These are phyloP conservation scores for Xylota segnis DNA, from an alignment of 2,888 invertebrate genomes.

Conservation along the genomic window DNA sequence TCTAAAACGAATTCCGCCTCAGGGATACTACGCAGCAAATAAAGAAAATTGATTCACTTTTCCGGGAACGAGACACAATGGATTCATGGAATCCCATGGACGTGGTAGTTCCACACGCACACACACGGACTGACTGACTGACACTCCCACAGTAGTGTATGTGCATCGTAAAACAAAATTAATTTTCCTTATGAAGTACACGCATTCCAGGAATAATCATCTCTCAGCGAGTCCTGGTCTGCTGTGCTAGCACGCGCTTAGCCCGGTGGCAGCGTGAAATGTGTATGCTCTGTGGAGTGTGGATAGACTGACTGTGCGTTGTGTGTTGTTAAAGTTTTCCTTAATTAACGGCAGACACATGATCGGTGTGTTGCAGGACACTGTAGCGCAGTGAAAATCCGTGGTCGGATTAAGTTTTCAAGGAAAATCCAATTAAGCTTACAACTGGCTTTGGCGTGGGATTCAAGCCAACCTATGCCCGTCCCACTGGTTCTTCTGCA, in stretches of 20 bases:
- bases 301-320: background rate
- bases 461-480: too few species aligned
- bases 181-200: background rate
- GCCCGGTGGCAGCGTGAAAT: background rate
- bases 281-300: too few species aligned
- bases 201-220: background rate
- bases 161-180: background rate
- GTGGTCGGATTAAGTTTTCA: background rate
- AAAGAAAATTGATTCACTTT: slow-evolving; percentile 9
- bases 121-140: background rate
- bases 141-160: background rate
- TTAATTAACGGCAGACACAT: background rate
- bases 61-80: slow-evolving; percentile 6
- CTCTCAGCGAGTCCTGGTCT: background rate
- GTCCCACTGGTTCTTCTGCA: background rate
- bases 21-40: background rate
- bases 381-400: background rate
- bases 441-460: too few species aligned
- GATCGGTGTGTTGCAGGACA: background rate
- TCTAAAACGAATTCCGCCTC: slow-evolving; percentile 3
- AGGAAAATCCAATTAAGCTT: slow-evolving; percentile 1
- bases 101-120: background rate
- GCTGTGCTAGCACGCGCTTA: background rate
- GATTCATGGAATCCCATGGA: background rate
- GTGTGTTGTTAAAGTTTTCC: background rate